Evolutionary conservation across 2,888 invertebrate species (phyloP).

Genomic region (Gastrophysa polygoni): DNA sequence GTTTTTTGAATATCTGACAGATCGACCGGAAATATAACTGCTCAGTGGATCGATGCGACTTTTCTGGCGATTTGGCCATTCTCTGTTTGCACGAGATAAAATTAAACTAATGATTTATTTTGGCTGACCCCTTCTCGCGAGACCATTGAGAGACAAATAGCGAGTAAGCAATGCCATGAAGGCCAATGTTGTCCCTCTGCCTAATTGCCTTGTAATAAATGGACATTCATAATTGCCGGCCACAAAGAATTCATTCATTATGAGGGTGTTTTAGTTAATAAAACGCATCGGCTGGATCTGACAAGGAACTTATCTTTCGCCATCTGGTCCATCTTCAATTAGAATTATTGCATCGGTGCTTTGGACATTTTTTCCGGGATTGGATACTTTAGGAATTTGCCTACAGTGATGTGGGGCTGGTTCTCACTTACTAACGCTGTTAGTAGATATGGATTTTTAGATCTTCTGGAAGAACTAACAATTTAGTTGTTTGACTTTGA

Average conservation of each 20-base stretch:
- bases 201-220: slow-evolving; percentile 57
- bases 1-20: slow-evolving; percentile 35
- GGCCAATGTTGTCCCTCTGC: slow-evolving; percentile 49
- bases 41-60: slow-evolving; percentile 44
- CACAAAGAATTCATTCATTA: slow-evolving; percentile 53
- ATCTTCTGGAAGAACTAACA: too few species aligned
- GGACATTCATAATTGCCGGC: slow-evolving; percentile 53
- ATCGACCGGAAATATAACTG: slow-evolving; percentile 43
- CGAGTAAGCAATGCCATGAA: slow-evolving; percentile 35
- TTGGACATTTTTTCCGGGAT: not conserved
- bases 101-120: slow-evolving; percentile 49
- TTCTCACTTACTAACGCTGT: too few species aligned
- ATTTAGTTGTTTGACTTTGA: too few species aligned
- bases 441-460: too few species aligned
- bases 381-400: not conserved
- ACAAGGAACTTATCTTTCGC: slow-evolving; percentile 37
- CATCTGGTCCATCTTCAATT: slow-evolving; percentile 20
- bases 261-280: slow-evolving; percentile 47
- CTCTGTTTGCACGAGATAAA: slow-evolving; percentile 50
- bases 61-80: slow-evolving; percentile 41
- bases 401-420: too few species aligned
- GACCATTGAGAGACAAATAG: slow-evolving; percentile 42
- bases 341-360: not conserved
- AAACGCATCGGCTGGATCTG: slow-evolving; percentile 43
- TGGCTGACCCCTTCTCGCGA: slow-evolving; percentile 37